phyloP scores from a whole-genome alignment of 2,888 invertebrate genomes.

The Chrysomela aeneicollis region DNA sequence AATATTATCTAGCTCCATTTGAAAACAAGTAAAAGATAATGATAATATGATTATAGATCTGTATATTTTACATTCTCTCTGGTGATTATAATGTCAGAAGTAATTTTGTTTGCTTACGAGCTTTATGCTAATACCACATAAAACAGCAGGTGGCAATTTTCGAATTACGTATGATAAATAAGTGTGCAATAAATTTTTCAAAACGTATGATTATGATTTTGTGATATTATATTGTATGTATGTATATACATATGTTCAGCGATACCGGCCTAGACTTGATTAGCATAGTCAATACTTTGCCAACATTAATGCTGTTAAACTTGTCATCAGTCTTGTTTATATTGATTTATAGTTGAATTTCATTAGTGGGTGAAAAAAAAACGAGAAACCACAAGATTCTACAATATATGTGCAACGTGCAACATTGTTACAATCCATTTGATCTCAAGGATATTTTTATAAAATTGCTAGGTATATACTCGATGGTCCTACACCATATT shows the following conservation, averaged over 20 bases:
- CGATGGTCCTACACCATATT: no score
- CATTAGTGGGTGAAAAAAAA: no score
- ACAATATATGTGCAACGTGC: no score
- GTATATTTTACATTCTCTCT: not conserved
- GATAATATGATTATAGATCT: not conserved
- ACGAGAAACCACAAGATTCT: no score
- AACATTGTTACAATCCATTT: no score
- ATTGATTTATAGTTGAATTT: not conserved
- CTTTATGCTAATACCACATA: conserved; percentile 31
- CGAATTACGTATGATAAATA: conserved; percentile 35
- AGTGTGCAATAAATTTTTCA: conserved; percentile 24
- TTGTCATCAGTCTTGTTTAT: not conserved
- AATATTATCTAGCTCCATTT: no score
- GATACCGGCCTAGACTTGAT: not conserved
- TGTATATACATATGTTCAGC: not conserved
- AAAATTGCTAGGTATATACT: no score
- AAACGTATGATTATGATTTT: conserved; percentile 26
- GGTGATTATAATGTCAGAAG: conserved; percentile 6
- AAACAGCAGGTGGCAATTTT: conserved; percentile 32
- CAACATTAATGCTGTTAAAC: not conserved
- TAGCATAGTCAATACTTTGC: not conserved
- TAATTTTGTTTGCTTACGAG: conserved; percentile 28
- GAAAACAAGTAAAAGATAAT: not conserved
- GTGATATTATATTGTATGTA: conserved; percentile 22
- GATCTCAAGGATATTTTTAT: no score